Conservation (phyloP, 2,797 vertebrate species). For the Diceros bicornis region DNA sequence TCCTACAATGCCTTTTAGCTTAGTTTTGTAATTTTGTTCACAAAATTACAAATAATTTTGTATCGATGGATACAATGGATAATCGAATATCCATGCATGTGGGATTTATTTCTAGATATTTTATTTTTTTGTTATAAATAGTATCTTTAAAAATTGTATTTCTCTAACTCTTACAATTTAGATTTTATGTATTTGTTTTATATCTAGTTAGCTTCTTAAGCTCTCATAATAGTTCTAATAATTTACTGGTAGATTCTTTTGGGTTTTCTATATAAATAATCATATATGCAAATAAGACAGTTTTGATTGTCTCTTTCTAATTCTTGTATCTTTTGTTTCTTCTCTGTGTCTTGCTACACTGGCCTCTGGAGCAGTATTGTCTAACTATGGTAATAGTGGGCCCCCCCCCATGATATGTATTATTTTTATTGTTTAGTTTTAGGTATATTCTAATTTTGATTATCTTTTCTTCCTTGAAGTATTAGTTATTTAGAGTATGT, state of each 20-base stretch:
- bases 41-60: too few species aligned
- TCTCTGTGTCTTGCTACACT: not conserved
- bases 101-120: not conserved
- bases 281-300: not conserved
- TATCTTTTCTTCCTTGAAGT: conserved; percentile 12
- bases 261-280: not conserved
- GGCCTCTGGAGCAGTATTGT: not conserved
- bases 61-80: too few species aligned
- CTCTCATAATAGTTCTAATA: not conserved
- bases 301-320: not conserved
- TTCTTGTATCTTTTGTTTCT: not conserved
- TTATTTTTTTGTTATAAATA: not conserved
- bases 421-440: not conserved
- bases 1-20: not conserved
- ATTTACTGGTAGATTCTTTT: not conserved
- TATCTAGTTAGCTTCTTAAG: not conserved
- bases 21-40: not conserved
- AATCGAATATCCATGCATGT: not conserved
- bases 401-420: not conserved
- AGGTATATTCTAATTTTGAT: not conserved
- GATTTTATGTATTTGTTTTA: not conserved
- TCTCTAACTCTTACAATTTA: not conserved
- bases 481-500: not conserved
- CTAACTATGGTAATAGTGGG: not conserved
- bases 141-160: not conserved